Base-by-base conservation (phyloP, 2,113 vertebrate species). In the Chinchilla lanigera region DNA sequence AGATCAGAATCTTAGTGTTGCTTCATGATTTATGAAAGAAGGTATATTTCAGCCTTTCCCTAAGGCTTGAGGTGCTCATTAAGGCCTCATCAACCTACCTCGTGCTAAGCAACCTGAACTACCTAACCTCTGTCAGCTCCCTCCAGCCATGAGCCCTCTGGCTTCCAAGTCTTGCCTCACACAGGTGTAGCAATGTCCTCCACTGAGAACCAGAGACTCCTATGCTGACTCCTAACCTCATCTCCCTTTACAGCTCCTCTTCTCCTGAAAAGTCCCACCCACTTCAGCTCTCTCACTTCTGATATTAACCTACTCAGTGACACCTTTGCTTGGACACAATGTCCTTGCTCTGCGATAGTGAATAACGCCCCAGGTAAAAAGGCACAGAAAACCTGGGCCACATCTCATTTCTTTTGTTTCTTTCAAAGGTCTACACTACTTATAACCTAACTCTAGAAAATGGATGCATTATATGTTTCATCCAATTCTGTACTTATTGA, bases 401-500 rank as follows among this genome's bases (percentile, higher is more conserved):
- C 5, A 75, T 16, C 9, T 91, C 19, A 0, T 7, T 78, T 60
- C 26, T 86, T 89, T 77, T 38, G 22, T 22, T 86, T 73, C 56
- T 81, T 81, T 89, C 41, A 60, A 95, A 89, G 38, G 11, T 41
- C 41, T 61, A n/a, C 7, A 67, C 4, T 69, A 20, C 20, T 22
- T 95, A 20, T 13, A 80, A 44, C 30, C 20, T n/a, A 89, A 71
- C 17, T n/a, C 38, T 30, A 91, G 4, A 90, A 94, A 92, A 83
- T 2, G 56, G 9, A 61, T 17, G 12, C 13, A 85, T 86, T n/a
- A 82, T n/a, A 17, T 75, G 69, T 67, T 47, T 93, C 41, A 12
- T 85, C 61, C 58, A 86, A 71, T 67, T 94, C 82, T 94, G 38
- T 24, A 77, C 10, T 52, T 96, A 52, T 86, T 85, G 86, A 54